phyloP scores from a whole-genome alignment of 1,140 invertebrate species.

The Pseudoatta argentina region DNA sequence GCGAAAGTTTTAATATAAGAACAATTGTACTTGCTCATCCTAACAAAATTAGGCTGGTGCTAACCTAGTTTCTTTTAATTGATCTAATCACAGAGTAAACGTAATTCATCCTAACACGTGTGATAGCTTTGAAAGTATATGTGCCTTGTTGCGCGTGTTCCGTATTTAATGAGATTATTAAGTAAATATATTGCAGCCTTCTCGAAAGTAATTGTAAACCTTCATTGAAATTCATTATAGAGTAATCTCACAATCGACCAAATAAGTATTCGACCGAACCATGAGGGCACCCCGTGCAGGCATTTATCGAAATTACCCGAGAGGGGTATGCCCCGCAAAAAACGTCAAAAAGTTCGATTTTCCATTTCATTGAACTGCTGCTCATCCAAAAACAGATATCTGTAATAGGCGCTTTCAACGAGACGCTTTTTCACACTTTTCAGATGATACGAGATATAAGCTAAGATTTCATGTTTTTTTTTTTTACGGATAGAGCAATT shows the following conservation, averaged over 20 bases:
- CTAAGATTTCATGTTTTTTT: constrained; percentile 19
- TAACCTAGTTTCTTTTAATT: constrained; percentile 74
- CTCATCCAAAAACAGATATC: constrained; percentile 77
- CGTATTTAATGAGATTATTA: constrained; percentile 75
- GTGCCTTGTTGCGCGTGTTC: constrained; percentile 85
- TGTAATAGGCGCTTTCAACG: constrained; percentile 50
- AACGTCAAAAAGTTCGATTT: constrained; percentile 78
- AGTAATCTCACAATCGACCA: constrained; percentile 83
- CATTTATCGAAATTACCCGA: constrained; percentile 78
- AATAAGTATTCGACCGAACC: constrained; percentile 82
- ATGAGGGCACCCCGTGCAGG: constrained; percentile 75
- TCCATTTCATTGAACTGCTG: constrained; percentile 81
- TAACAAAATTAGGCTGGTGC: constrained; percentile 79
- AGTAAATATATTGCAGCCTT: constrained; percentile 74
- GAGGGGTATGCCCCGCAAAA: constrained; percentile 75
- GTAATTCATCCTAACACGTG: constrained; percentile 79
- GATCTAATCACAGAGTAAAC: constrained; percentile 69
- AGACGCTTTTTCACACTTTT: constrained; percentile 39
- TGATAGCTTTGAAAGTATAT: constrained; percentile 81
- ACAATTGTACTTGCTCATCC: constrained; percentile 72
- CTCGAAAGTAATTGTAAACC: constrained; percentile 66
- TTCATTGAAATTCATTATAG: constrained; percentile 83
- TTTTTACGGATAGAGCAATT: constrained; percentile 35
- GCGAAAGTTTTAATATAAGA: constrained; percentile 65
- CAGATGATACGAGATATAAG: constrained; percentile 49